Evolutionary conservation across 2,113 vertebrate species (phyloP).

Genomic region (Calyptomena viridis): DNA sequence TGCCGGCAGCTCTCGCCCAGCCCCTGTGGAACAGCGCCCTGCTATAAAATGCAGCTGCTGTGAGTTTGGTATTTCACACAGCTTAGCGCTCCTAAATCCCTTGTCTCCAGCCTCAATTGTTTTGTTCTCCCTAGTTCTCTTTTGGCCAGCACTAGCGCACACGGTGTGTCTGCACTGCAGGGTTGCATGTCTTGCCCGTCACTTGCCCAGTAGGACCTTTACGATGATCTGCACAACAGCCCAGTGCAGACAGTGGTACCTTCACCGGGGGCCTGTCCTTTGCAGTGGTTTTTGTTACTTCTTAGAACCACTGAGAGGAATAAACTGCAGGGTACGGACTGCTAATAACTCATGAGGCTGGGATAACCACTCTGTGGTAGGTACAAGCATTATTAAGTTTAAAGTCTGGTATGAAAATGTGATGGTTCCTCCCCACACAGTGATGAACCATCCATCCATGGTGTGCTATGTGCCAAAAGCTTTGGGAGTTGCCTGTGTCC

Average conservation of each 20-base stretch:
- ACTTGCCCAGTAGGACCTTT: background rate
- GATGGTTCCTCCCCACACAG: background rate
- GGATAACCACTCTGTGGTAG: background rate
- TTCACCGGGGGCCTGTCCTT: background rate
- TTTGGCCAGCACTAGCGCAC: background rate
- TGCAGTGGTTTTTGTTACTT: background rate
- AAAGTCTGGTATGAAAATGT: background rate
- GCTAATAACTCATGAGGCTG: background rate
- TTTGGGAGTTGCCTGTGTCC: background rate
- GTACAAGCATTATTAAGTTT: background rate
- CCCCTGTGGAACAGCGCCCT: background rate
- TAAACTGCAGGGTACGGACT: background rate
- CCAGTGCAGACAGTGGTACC: accelerated
- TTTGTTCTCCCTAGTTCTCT: background rate
- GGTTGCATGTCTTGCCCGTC: accelerated
- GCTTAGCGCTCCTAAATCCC: background rate
- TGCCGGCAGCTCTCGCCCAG: background rate
- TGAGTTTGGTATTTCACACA: background rate
- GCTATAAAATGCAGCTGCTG: background rate
- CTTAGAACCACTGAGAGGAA: background rate
- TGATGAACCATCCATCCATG: background rate
- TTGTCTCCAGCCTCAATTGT: background rate
- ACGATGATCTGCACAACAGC: background rate
- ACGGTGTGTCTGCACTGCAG: background rate
- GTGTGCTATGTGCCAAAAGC: background rate